Conservation (phyloP, 2,113 vertebrate genomes). For the Lophotis ruficrista region DNA sequence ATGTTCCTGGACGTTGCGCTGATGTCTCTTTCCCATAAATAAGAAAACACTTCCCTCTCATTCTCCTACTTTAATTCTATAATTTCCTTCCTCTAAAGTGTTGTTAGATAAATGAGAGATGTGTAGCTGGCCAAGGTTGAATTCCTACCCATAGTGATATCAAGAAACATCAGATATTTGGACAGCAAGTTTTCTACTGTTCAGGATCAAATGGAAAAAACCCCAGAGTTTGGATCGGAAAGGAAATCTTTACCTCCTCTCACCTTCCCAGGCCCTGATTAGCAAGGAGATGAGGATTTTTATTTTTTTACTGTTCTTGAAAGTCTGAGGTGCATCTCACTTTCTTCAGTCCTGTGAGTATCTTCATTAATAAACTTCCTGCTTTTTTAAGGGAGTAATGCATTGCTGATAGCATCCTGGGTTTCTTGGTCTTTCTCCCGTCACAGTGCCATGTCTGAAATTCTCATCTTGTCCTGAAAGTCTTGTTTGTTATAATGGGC, state of each 20-base stretch:
- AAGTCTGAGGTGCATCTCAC: neutral
- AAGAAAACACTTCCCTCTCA: neutral
- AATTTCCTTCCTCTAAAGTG: neutral
- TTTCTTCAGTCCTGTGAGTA: neutral
- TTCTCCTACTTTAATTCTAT: neutral
- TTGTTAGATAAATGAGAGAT: neutral
- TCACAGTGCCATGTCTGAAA: neutral
- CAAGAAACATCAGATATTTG: neutral
- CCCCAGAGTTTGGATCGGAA: neutral
- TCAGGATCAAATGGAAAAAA: neutral
- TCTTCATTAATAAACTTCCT: neutral
- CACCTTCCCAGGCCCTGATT: neutral
- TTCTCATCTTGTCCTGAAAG: neutral
- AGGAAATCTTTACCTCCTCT: neutral
- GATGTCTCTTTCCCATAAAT: neutral
- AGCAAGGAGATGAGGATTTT: neutral
- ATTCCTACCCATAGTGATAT: neutral
- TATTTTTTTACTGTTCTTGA: neutral
- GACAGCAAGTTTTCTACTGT: neutral
- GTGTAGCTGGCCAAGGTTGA: neutral
- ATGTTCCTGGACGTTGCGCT: neutral
- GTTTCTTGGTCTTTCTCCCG: neutral
- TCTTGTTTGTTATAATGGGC: neutral
- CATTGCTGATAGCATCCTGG: neutral
- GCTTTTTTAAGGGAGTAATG: neutral